These are phyloP conservation scores for Stratiolaelaps scimitus DNA, from an alignment of 1,140 invertebrate genomes.

Conservation along the genomic window DNA sequence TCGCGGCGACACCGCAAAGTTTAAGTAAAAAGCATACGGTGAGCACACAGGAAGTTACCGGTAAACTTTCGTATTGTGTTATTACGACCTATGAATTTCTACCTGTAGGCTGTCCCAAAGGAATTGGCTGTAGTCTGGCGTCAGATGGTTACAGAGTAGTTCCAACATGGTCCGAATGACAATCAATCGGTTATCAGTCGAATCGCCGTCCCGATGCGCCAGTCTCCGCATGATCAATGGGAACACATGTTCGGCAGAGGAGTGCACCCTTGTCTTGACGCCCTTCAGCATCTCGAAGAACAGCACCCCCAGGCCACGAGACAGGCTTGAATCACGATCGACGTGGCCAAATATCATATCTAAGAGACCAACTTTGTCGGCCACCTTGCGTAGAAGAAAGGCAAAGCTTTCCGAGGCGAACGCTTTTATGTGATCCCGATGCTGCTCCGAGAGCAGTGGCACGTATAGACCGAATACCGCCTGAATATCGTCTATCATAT, in stretches of 20 bases:
- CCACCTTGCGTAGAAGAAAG: slow-evolving; percentile 67
- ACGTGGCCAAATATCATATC: slow-evolving; percentile 55
- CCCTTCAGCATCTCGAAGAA: slow-evolving; percentile 73
- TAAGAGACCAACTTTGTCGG: slow-evolving; percentile 60
- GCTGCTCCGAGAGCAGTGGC: slow-evolving; percentile 41
- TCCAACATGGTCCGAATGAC: slow-evolving; percentile 4
- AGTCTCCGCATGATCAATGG: background rate
- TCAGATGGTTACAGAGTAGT: slow-evolving; percentile 12
- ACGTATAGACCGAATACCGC: slow-evolving; percentile 36
- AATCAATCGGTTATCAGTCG: background rate
- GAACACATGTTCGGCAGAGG: slow-evolving; percentile 3
- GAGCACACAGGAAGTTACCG: too few species aligned
- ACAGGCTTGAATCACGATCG: slow-evolving; percentile 50
- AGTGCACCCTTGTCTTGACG: slow-evolving; percentile 9
- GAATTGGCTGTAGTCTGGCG: background rate
- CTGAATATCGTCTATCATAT: slow-evolving; percentile 61
- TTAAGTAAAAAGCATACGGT: too few species aligned
- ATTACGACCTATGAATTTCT: background rate
- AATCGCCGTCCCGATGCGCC: background rate
- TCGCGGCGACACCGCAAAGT: too few species aligned
- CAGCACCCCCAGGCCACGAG: slow-evolving; percentile 61
- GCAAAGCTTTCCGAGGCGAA: slow-evolving; percentile 91
- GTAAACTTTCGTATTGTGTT: too few species aligned
- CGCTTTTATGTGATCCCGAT: slow-evolving; percentile 65
- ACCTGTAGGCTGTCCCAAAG: background rate